Conservation (phyloP, 1,140 invertebrate species). For the Charaxes varanes region DNA sequence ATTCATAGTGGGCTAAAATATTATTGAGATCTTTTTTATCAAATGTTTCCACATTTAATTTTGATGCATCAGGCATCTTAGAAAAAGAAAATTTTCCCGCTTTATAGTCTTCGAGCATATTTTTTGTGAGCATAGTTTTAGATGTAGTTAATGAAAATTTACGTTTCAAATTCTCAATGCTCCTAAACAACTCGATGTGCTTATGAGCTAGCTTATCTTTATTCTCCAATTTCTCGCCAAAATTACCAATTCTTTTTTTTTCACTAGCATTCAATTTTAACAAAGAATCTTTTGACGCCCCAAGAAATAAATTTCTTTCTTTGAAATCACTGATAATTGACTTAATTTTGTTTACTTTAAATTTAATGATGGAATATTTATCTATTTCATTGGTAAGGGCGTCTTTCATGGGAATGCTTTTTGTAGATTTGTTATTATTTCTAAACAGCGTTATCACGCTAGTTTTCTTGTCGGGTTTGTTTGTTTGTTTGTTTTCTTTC, state of each 20-base stretch:
- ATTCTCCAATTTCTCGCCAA: constrained; percentile 12
- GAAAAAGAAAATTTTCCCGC: constrained; percentile 10
- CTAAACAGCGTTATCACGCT: constrained; percentile 16
- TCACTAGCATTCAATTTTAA: constrained; percentile 14
- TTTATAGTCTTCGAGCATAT: constrained; percentile 28
- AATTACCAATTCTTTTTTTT: constrained; percentile 11
- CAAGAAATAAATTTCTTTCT: constrained; percentile 19
- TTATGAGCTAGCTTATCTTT: constrained; percentile 8
- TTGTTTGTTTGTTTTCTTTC: constrained; percentile 4
- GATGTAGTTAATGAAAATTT: constrained; percentile 11
- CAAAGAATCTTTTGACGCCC: constrained; percentile 17
- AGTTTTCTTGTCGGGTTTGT: constrained; percentile 9
- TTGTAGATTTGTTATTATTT: constrained; percentile 19
- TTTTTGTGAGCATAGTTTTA: constrained; percentile 14
- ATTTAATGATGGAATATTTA: constrained; percentile 11
- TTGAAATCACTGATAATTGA: constrained; percentile 14
- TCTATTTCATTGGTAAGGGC: constrained; percentile 12
- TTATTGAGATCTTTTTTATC: constrained; percentile 13
- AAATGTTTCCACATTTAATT: constrained; percentile 12
- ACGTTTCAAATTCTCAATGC: constrained; percentile 11
- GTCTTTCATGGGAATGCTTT: constrained; percentile 19
- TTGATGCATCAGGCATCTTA: constrained; percentile 1
- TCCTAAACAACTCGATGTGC: not conserved
- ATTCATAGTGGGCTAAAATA: constrained; percentile 9
- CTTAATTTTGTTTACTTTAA: constrained; percentile 8